Conservation (phyloP, 2,888 invertebrate species). For the Ophion ventricosus region DNA sequence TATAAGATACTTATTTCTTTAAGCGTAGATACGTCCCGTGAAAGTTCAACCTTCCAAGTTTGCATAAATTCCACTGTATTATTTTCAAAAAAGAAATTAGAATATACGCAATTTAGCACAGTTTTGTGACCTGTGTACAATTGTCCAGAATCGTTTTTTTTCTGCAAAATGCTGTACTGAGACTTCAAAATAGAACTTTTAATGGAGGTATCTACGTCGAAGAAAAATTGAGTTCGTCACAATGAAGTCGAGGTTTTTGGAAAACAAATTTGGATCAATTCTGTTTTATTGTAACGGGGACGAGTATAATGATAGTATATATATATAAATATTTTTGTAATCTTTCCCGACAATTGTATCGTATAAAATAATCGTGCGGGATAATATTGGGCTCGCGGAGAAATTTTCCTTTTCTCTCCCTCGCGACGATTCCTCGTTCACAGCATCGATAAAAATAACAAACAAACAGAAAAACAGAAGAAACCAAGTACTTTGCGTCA, state of each 20-base stretch:
- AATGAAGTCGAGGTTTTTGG: not conserved
- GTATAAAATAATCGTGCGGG: not conserved
- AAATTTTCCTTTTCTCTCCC: conserved; percentile 9
- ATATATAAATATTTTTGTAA: not conserved
- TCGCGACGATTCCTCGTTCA: conserved; percentile 1
- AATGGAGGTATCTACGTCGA: no score
- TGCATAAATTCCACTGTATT: not conserved
- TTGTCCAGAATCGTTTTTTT: not conserved
- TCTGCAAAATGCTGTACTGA: not conserved
- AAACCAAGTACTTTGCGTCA: not conserved
- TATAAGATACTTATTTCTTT: not conserved
- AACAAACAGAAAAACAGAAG: not conserved
- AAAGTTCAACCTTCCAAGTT: not conserved
- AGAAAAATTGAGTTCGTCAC: not conserved
- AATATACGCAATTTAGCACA: not conserved
- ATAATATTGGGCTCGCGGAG: not conserved
- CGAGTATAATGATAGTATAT: not conserved
- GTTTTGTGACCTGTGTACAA: not conserved
- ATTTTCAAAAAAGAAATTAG: not conserved
- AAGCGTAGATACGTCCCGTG: not conserved
- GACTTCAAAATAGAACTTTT: not conserved
- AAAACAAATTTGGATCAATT: not conserved
- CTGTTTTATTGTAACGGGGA: not conserved
- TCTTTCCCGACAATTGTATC: not conserved
- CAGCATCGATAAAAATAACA: not conserved